Percentiles rank a stretch among this genome's conserved stretches.
These are phyloP conservation scores for Pandion haliaetus DNA, from an alignment of 2,113 vertebrate species.

Conservation along the genomic window DNA sequence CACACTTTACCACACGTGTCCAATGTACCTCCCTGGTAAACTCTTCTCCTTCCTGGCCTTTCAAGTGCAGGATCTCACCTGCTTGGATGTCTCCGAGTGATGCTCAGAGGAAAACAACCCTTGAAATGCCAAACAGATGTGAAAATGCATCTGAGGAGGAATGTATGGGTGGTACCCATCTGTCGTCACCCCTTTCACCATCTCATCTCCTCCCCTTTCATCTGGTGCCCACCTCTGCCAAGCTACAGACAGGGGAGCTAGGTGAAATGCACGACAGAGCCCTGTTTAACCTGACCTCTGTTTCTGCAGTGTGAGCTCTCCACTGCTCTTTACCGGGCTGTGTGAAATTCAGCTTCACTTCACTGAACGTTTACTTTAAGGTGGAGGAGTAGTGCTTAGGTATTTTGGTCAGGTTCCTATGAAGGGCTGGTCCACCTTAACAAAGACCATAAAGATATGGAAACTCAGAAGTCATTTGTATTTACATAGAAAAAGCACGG, in stretches of 20 bases:
- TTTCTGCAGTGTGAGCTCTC: background rate
- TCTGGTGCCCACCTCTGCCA: conserved; percentile 28
- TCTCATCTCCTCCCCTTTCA: background rate
- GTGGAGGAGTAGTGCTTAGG: background rate
- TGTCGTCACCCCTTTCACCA: conserved; percentile 33
- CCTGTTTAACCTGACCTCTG: background rate
- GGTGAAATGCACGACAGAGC: background rate
- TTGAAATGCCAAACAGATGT: conserved; percentile 45
- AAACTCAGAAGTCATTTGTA: background rate
- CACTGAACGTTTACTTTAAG: background rate
- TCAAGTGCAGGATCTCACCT: conserved; percentile 16
- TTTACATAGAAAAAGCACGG: background rate
- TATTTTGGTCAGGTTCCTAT: background rate
- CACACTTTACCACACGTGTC: background rate
- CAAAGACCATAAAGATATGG: background rate
- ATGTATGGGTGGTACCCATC: background rate
- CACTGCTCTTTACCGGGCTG: background rate
- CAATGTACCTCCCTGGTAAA: background rate
- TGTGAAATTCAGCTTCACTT: background rate
- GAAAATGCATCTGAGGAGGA: conserved; percentile 2
- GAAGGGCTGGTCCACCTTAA: background rate
- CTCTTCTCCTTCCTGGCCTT: background rate
- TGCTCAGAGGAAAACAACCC: background rate
- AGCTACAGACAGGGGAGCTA: background rate
- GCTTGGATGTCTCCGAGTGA: background rate